Percentiles rank a stretch among this genome's conserved stretches.
Evolutionary conservation across 2,113 vertebrate genomes (phyloP).

Genomic region (Fulmarus glacialis): DNA sequence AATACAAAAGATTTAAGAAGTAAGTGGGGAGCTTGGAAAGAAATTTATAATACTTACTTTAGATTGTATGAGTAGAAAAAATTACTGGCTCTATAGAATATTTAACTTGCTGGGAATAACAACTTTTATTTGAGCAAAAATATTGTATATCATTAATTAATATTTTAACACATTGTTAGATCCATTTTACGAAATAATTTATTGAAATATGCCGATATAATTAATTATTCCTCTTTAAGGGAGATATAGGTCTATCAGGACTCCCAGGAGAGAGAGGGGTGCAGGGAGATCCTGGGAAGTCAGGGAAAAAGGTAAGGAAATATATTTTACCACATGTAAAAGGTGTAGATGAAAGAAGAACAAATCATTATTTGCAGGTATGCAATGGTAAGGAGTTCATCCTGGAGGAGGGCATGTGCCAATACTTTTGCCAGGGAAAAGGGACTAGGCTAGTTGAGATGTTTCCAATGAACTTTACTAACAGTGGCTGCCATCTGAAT

Average conservation of each 20-base stretch:
- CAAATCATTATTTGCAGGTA: not conserved
- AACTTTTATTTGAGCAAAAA: not conserved
- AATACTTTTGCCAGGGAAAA: not conserved
- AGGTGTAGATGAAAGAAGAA: not conserved
- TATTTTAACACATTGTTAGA: not conserved
- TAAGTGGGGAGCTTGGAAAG: not conserved
- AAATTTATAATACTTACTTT: not conserved
- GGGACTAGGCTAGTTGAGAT: not conserved
- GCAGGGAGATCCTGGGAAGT: slow-evolving; percentile 25
- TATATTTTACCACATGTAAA: not conserved
- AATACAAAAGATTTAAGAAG: not conserved
- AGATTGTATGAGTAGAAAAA: not conserved
- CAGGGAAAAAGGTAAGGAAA: slow-evolving; percentile 62
- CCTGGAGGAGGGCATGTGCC: not conserved
- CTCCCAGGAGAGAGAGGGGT: slow-evolving; percentile 39
- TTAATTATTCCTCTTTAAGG: slow-evolving; percentile 45
- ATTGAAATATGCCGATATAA: not conserved
- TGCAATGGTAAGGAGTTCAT: not conserved
- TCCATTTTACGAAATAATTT: not conserved
- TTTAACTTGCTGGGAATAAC: not conserved
- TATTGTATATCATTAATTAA: not conserved
- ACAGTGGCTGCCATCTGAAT: not conserved
- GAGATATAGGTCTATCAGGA: slow-evolving; percentile 56
- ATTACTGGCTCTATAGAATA: not conserved
- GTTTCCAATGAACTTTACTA: not conserved